Evolutionary conservation across 1,140 invertebrate species (phyloP), one percentile per base, ranked within the genome.

Genomic region (Bombus breviceps): DNA sequence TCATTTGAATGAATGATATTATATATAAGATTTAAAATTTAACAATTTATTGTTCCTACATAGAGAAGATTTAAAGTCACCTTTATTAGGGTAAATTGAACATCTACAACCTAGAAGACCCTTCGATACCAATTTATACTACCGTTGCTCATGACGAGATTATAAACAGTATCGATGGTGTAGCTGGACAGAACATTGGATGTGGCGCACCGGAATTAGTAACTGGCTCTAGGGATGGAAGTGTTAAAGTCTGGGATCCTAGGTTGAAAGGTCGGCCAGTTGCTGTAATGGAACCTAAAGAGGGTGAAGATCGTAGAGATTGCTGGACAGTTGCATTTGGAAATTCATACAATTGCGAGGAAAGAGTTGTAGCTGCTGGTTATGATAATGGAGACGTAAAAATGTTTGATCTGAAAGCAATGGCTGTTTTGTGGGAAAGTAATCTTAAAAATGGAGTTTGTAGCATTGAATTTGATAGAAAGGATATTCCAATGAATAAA

Each of bases 361-460:
- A 99, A 91, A 96, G 98, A 81, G 96, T 98, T 81, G 97, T 99
- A 1, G 97, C 97, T 85, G 97, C 98, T 64, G 99, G 99, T 8
- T 99, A 99, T 94, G 99, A 99, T 92, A 99, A 99, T 95, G 99
- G 99, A 0, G 99, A 99, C 94, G 94, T 99, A 0, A 99, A 99
- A 95, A 96, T 99, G 94, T 99, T 99, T 94, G 98, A 99, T 95
- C 95, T 99, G n/a, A 96, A 97, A 89, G 96, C 96, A 25, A 98
- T 99, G 97, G 95, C 96, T 10, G 92, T 99, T 1, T 95, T 97
- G 90, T 99, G 98, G 98, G 98, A 99, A 93, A 97, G 97, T 53
- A 99, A 99, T 95, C 93, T 99, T 4, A 98, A 98, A 93, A 99
- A 99, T 96, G 99, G 99, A 85, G 98, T 99, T 13, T 99, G 98